A percentile compares a stretch with the other conserved stretches of the same genome.
These are phyloP conservation scores for Xerus rutilus DNA, from an alignment of 2,797 vertebrate genomes.

Conservation along the genomic window DNA sequence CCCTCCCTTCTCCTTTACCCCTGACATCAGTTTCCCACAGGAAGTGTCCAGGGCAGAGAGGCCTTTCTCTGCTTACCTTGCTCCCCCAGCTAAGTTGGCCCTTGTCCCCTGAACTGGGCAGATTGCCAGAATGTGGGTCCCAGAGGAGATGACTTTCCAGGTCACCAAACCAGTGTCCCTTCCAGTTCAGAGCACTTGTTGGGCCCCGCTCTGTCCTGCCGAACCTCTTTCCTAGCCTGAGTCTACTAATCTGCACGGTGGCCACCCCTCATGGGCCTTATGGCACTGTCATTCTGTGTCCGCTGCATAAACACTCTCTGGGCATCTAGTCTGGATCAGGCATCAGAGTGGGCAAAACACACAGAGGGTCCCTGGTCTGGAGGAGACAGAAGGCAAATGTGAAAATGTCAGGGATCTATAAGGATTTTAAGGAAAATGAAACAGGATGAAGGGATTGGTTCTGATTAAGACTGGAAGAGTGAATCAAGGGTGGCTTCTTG, in stretches of 20 bases:
- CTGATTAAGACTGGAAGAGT: background rate
- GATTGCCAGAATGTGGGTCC: background rate
- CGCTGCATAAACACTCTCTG: background rate
- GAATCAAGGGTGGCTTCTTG: background rate
- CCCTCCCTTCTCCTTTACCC: background rate
- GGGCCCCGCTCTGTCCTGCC: background rate
- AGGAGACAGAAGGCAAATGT: background rate
- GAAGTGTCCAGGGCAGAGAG: background rate
- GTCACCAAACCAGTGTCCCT: background rate
- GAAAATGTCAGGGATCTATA: background rate
- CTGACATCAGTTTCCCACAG: background rate
- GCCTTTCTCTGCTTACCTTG: background rate
- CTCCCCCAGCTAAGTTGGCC: background rate
- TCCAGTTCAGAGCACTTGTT: accelerated
- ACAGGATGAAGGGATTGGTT: background rate
- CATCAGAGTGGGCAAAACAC: background rate
- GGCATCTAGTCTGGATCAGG: background rate
- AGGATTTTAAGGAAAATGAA: background rate
- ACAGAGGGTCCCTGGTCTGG: background rate
- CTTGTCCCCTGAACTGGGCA: background rate
- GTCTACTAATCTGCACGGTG: background rate
- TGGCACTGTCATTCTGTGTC: background rate
- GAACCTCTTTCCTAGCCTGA: background rate
- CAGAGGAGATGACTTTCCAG: background rate
- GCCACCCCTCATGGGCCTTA: background rate